phyloP scores from a whole-genome alignment of 2,113 vertebrate species.

The Rhinolophus ferrumequinum region DNA sequence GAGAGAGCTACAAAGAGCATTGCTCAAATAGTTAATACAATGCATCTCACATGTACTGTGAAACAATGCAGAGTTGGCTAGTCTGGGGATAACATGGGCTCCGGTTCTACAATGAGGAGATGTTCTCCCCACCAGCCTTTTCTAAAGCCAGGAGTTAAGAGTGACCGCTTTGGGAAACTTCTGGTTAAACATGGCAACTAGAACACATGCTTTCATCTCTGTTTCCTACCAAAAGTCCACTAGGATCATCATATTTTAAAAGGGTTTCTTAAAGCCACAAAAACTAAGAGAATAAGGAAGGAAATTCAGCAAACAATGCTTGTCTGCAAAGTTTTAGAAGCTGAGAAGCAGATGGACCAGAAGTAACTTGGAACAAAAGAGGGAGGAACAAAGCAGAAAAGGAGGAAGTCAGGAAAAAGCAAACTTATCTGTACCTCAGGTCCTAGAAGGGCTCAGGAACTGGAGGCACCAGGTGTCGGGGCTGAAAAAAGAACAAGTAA shows the following conservation, averaged over 20 bases:
- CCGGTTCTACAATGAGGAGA: no score
- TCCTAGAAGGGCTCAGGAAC: neutral
- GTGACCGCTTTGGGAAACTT: neutral
- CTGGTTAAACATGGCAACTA: neutral
- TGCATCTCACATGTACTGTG: neutral
- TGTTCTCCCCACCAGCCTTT: neutral
- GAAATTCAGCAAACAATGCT: neutral
- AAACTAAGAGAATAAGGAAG: neutral
- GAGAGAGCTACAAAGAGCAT: neutral
- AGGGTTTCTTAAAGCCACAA: neutral
- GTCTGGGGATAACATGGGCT: neutral
- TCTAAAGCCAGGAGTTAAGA: neutral
- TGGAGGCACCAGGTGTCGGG: neutral
- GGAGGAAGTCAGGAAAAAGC: neutral
- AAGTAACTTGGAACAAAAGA: neutral
- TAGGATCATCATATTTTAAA: neutral
- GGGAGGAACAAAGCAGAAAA: neutral
- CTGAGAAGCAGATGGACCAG: neutral
- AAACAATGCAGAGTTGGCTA: neutral
- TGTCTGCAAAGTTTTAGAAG: neutral
- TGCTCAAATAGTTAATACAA: neutral
- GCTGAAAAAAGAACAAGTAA: neutral
- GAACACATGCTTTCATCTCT: neutral
- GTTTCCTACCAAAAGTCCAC: neutral
- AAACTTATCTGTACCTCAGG: neutral